Evolutionary conservation across 2,113 vertebrate species (phyloP), one percentile per base, ranked within the genome.

Genomic region (Notiomystis cincta): DNA sequence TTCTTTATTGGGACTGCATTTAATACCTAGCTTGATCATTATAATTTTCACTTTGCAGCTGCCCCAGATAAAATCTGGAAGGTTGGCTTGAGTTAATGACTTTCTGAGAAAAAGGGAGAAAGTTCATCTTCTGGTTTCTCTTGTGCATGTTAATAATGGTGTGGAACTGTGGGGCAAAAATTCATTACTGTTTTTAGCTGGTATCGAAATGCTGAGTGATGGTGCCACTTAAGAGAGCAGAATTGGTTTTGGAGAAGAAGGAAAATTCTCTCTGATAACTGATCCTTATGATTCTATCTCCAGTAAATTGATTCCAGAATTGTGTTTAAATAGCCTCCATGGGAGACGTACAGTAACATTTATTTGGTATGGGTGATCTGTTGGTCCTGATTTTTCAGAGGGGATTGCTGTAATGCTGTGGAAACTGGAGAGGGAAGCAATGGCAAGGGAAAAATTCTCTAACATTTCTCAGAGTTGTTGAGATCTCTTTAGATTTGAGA

Each of bases 41-140:
- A 28, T 31, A 85, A 65, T 89, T 95, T 94, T 86, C 45, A 78
- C 96, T 93, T 92, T 93, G 78, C 33, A 83, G 83, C 62, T 37
- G 28, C 65, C 48, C 58, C 50, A 72, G 73, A 72, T 91, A 35
- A 82, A 94, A 47, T 81, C 75, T 82, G 54, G 60, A 69, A 77
- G 78, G 66, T 93, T 93, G 82, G 48, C 57, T 62, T 71, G 56
- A 89, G 48, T 94, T 90, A 96, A 90, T 95, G 85, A 64, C 66
- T 96, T 95, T 96, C 89, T 94, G 77, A 28, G 48, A 95, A 62
- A 50, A 56, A 10, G 28, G 23, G 16, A 79, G n/a, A 92, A 95
- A 72, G 76, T 89, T 73, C 10, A 2, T 93, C 25, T 73, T 81
- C 67, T 92, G 37, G 6, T 73, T 87, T 91, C 25, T 91, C 48